Evolutionary conservation across 2,888 invertebrate genomes (phyloP).

Genomic region (Dione juno): DNA sequence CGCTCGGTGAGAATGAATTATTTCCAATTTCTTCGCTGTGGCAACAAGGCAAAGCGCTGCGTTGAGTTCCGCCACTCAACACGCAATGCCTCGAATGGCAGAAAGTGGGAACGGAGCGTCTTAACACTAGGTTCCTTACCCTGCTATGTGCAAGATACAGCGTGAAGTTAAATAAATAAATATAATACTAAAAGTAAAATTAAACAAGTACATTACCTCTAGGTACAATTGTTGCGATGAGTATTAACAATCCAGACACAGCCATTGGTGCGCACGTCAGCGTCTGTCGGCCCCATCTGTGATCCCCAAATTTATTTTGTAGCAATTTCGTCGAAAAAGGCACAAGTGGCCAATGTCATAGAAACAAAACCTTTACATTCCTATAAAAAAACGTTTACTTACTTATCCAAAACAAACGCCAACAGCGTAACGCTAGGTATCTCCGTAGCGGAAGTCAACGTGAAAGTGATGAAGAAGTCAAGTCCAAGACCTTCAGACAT

Average conservation of each 20-base stretch:
- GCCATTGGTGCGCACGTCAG: constrained; percentile 66
- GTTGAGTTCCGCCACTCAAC: too few relatives aligned
- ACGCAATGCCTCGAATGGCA: too few relatives aligned
- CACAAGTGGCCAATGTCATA: too few relatives aligned
- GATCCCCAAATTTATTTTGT: too few relatives aligned
- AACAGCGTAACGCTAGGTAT: constrained; percentile 73
- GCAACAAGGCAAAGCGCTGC: too few relatives aligned
- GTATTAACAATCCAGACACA: constrained; percentile 60
- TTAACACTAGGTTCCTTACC: too few relatives aligned
- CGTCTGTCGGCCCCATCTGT: constrained; percentile 71
- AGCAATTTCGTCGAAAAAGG: too few relatives aligned
- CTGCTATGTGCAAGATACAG: too few relatives aligned
- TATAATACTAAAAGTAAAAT: background rate
- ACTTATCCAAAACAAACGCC: constrained; percentile 71
- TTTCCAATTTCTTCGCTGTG: too few relatives aligned
- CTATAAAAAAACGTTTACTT: background rate
- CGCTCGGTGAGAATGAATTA: too few relatives aligned
- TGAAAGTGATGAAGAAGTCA: constrained; percentile 77
- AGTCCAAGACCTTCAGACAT: constrained; percentile 74
- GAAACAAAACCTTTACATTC: too few relatives aligned
- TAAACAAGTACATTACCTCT: constrained; percentile 58
- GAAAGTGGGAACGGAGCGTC: too few relatives aligned
- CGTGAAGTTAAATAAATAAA: background rate
- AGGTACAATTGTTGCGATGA: constrained; percentile 67
- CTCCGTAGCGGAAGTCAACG: constrained; percentile 74